Evolutionary conservation across 2,888 invertebrate species (phyloP).

Genomic region (Drosophila mulleri): DNA sequence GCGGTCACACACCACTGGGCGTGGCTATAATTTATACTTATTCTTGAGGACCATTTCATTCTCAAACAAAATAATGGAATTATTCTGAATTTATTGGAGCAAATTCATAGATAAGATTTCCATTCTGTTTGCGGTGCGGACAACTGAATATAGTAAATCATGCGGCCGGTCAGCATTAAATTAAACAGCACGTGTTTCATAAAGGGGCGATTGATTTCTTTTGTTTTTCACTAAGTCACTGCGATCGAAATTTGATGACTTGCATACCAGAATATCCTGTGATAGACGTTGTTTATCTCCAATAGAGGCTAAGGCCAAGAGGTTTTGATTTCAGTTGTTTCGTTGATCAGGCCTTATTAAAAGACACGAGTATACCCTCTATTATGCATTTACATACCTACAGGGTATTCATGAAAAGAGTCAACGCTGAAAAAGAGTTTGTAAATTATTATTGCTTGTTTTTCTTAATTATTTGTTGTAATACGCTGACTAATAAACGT

Average conservation of each 20-base stretch:
- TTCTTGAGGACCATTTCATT: conserved; percentile 24
- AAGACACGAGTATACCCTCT: background rate
- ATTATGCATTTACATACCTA: background rate
- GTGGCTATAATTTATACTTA: background rate
- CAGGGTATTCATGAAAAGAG: background rate
- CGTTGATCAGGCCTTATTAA: background rate
- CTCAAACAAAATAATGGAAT: conserved; percentile 20
- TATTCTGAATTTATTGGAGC: conserved; percentile 22
- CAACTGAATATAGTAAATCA: conserved; percentile 1
- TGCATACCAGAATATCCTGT: too few species aligned
- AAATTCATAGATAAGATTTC: conserved; percentile 22
- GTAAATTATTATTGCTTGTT: background rate
- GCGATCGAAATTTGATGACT: too few species aligned
- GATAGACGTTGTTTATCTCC: too few species aligned
- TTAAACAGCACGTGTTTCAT: background rate
- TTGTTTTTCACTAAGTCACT: background rate
- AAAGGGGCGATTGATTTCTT: background rate
- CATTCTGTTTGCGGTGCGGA: background rate
- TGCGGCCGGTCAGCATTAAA: background rate
- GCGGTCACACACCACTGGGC: background rate
- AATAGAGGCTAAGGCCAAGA: too few species aligned
- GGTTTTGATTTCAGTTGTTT: background rate
- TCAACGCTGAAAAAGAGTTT: background rate
- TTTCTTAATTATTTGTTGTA: background rate
- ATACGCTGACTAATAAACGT: background rate